Conservation (phyloP, 2,888 invertebrate genomes). For the Flexamia atlantica region DNA sequence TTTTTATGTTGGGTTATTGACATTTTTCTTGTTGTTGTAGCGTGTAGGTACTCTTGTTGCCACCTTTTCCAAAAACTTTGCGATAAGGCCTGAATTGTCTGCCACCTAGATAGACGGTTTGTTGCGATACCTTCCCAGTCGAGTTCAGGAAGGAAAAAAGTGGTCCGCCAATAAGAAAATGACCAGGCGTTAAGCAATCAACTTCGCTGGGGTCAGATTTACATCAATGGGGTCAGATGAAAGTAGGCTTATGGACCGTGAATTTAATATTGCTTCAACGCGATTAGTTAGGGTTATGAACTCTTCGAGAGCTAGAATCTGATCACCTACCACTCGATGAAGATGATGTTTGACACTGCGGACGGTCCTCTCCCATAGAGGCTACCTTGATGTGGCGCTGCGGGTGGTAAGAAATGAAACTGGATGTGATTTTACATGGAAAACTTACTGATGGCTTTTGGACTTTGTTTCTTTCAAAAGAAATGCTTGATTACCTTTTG, state of each 20-base stretch:
- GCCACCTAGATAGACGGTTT: slow-evolving; percentile 69
- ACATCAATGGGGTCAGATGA: slow-evolving; percentile 69
- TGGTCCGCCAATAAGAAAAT: slow-evolving; percentile 71
- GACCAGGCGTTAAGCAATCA: slow-evolving; percentile 71
- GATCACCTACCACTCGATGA: slow-evolving; percentile 66
- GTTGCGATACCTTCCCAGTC: slow-evolving; percentile 35
- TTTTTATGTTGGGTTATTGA: neutral
- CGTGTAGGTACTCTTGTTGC: slow-evolving; percentile 69
- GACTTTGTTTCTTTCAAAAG: slow-evolving; percentile 49
- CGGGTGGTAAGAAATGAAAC: slow-evolving; percentile 66
- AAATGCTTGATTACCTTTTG: neutral
- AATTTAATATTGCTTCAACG: slow-evolving; percentile 71
- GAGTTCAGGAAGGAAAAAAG: slow-evolving; percentile 66
- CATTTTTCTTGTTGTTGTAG: slow-evolving; percentile 69
- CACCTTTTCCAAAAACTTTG: slow-evolving; percentile 70
- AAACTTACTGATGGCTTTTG: slow-evolving; percentile 67
- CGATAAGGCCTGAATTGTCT: slow-evolving; percentile 68
- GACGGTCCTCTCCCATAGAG: slow-evolving; percentile 71
- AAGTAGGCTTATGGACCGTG: slow-evolving; percentile 69
- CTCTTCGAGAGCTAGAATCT: slow-evolving; percentile 70
- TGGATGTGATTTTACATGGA: slow-evolving; percentile 70
- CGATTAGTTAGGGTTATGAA: slow-evolving; percentile 69
- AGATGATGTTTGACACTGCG: slow-evolving; percentile 70
- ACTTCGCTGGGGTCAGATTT: slow-evolving; percentile 66
- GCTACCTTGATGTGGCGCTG: slow-evolving; percentile 66